Conservation (phyloP, 2,888 invertebrate species). For the Lasioglossum pauxillum region DNA sequence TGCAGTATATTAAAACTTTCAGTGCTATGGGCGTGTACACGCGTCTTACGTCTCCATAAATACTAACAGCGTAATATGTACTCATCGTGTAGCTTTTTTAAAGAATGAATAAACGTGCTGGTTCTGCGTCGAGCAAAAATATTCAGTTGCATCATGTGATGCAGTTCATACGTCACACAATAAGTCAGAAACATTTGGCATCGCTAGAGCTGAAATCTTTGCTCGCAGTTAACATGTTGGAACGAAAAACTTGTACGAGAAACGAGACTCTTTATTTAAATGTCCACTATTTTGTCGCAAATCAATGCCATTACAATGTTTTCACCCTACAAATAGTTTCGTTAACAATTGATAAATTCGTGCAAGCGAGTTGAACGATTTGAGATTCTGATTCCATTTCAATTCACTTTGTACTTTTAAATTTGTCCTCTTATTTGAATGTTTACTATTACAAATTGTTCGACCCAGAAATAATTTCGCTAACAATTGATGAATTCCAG, state of each 20-base stretch:
- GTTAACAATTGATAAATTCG: neutral
- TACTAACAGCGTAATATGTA: neutral
- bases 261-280: too few species aligned
- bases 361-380: neutral
- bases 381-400: neutral
- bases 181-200: neutral
- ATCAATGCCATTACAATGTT: too few species aligned
- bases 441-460: too few species aligned
- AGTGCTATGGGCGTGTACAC: neutral
- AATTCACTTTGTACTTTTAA: too few species aligned
- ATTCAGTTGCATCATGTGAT: neutral
- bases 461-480: too few species aligned
- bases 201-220: too few species aligned
- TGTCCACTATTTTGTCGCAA: too few species aligned
- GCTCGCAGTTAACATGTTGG: too few species aligned
- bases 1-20: neutral
- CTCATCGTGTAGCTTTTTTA: neutral
- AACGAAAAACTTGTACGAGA: too few species aligned
- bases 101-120: neutral
- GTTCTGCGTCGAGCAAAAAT: neutral
- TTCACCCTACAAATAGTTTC: neutral
- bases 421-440: too few species aligned
- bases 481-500: too few species aligned
- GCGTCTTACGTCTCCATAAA: neutral
- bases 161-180: neutral